phyloP scores from a whole-genome alignment of 2,113 vertebrate genomes.

The Crotalus tigris region DNA sequence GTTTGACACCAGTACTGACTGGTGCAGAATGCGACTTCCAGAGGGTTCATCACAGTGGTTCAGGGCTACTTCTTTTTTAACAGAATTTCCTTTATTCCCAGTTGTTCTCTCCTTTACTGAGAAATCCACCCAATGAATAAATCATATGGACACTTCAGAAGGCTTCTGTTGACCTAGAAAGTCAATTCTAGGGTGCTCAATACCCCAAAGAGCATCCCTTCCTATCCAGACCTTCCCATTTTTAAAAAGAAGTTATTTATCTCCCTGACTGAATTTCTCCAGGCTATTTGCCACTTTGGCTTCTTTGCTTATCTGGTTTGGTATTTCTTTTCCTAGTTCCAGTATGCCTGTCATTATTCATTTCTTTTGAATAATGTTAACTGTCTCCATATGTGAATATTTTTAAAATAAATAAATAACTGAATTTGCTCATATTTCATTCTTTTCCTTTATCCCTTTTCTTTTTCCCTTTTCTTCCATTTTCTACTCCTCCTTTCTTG shows the following conservation, averaged over 20 bases:
- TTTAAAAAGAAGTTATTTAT: neutral
- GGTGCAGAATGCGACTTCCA: neutral
- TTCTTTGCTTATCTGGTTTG: neutral
- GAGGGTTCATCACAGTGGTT: neutral
- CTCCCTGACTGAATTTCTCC: neutral
- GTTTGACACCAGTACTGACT: neutral
- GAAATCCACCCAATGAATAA: neutral
- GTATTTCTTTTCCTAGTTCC: neutral
- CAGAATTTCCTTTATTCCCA: neutral
- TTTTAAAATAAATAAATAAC: neutral
- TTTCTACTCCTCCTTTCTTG: neutral
- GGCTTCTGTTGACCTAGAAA: neutral
- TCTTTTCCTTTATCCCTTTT: too few species aligned
- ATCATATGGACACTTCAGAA: neutral
- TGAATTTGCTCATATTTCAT: neutral
- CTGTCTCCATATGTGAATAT: neutral
- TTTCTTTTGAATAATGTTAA: neutral
- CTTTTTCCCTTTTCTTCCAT: neutral
- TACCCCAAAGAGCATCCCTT: neutral
- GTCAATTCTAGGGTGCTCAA: neutral
- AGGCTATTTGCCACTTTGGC: neutral
- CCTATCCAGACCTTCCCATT: neutral
- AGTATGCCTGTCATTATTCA: neutral
- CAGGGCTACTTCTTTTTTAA: neutral
- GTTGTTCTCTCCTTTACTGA: neutral